Conservation (phyloP, 2,113 vertebrate genomes). For the Epinephelus lanceolatus region DNA sequence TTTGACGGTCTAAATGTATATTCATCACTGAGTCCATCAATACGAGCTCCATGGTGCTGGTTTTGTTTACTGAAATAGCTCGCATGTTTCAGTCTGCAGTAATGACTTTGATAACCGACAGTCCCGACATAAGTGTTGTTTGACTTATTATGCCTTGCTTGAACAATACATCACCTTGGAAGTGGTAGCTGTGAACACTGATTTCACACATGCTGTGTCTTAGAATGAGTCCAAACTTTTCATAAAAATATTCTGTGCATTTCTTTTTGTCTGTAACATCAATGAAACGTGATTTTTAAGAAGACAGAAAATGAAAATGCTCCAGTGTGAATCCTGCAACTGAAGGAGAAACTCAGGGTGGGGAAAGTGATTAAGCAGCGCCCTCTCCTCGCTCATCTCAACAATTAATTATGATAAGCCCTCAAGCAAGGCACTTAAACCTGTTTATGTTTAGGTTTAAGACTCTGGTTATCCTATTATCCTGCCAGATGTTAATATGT, state of each 20-base stretch:
- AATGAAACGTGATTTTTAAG: conserved; percentile 16
- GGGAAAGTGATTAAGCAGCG: conserved; percentile 45
- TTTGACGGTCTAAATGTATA: conserved; percentile 6
- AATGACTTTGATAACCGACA: conserved; percentile 29
- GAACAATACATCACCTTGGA: conserved; percentile 17
- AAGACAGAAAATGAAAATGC: conserved; percentile 13
- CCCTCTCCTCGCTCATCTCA: conserved; percentile 50
- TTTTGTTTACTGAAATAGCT: conserved; percentile 45
- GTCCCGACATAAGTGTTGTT: conserved; percentile 7
- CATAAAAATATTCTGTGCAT: background rate
- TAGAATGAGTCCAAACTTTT: background rate
- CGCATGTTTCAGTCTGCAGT: conserved; percentile 7
- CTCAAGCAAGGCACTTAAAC: conserved; percentile 50
- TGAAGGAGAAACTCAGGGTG: conserved; percentile 27
- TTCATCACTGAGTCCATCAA: conserved; percentile 34
- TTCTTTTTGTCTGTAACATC: background rate
- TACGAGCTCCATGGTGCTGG: background rate
- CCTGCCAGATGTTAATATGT: conserved; percentile 38
- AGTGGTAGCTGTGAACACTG: conserved; percentile 3
- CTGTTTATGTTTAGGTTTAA: conserved; percentile 69
- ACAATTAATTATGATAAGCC: conserved; percentile 71
- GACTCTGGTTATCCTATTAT: conserved; percentile 57
- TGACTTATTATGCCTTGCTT: conserved; percentile 13
- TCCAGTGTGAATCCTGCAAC: conserved; percentile 16
- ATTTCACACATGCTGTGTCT: conserved; percentile 12